These are phyloP conservation scores for Amphilophus citrinellus DNA, from an alignment of 2,113 vertebrate genomes.

Conservation along the genomic window DNA sequence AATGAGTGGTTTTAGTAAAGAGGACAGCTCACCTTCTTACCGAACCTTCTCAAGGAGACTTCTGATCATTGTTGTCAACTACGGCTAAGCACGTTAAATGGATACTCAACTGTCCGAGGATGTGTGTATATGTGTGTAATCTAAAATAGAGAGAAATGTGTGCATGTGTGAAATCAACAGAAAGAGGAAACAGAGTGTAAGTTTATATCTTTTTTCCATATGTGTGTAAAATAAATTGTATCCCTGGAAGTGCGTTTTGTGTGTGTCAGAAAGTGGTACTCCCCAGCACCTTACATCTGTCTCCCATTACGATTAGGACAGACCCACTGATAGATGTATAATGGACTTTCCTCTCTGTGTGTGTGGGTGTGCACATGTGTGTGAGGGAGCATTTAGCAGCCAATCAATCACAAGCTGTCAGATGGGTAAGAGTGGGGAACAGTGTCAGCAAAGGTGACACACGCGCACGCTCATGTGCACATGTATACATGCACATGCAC, in stretches of 20 bases:
- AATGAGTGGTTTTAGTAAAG: slow-evolving; percentile 79
- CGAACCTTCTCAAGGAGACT: slow-evolving; percentile 78
- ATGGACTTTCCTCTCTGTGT: slow-evolving; percentile 55
- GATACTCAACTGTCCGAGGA: slow-evolving; percentile 48
- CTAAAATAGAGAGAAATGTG: slow-evolving; percentile 13
- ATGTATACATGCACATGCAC: neutral
- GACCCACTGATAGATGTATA: slow-evolving; percentile 57
- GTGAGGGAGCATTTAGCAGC: slow-evolving; percentile 66
- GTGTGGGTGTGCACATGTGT: slow-evolving; percentile 36
- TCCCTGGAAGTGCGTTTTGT: neutral
- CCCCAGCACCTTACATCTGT: slow-evolving; percentile 64
- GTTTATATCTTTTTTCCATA: slow-evolving; percentile 1
- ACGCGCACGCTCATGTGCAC: neutral
- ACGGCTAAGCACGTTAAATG: slow-evolving; percentile 74
- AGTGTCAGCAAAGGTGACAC: slow-evolving; percentile 67
- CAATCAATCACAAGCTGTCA: slow-evolving; percentile 73
- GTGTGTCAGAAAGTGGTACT: slow-evolving; percentile 14
- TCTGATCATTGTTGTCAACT: slow-evolving; percentile 80
- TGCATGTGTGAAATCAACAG: slow-evolving; percentile 23
- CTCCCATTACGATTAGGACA: slow-evolving; percentile 62
- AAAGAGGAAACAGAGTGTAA: slow-evolving; percentile 8
- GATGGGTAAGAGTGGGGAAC: slow-evolving; percentile 66
- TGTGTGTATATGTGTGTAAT: slow-evolving; percentile 47
- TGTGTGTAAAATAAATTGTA: slow-evolving; percentile 26
- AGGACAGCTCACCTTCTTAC: slow-evolving; percentile 81